These are phyloP conservation scores for Pyrrhura leucotis DNA, from an alignment of 2,797 vertebrate genomes.

Conservation along the genomic window DNA sequence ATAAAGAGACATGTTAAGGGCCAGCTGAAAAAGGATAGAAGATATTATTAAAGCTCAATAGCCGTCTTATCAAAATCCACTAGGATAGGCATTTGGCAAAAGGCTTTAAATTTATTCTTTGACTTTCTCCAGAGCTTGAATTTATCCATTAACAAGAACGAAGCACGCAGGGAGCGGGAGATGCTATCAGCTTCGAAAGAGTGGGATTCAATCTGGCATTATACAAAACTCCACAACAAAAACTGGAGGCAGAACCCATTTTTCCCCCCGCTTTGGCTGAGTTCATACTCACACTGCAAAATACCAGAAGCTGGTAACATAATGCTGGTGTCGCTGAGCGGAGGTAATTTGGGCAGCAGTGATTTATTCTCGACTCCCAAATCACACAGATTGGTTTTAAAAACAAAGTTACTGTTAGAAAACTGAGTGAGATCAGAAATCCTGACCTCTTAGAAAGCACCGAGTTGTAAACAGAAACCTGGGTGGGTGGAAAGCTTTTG, in stretches of 20 bases:
- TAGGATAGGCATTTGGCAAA: conserved; percentile 83
- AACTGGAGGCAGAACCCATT: neutral
- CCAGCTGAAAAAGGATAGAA: conserved; percentile 84
- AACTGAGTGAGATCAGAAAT: neutral
- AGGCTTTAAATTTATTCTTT: conserved; percentile 82
- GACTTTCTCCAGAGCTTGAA: conserved; percentile 78
- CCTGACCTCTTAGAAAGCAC: neutral
- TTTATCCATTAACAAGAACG: conserved; percentile 84
- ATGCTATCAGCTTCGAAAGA: conserved; percentile 81
- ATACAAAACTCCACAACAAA: conserved; percentile 24
- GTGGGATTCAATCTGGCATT: conserved; percentile 81
- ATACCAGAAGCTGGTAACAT: neutral
- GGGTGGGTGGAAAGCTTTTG: neutral
- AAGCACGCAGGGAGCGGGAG: conserved; percentile 73
- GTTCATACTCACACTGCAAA: neutral
- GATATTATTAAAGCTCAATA: conserved; percentile 91
- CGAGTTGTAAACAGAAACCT: neutral
- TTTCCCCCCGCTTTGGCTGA: conserved; percentile 2
- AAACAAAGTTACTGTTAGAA: neutral
- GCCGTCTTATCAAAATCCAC: conserved; percentile 90
- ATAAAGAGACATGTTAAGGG: conserved; percentile 87
- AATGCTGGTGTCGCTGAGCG: neutral
- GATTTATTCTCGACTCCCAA: neutral
- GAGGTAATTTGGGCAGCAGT: neutral
- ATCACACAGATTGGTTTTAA: neutral